A percentile compares a stretch with the other conserved stretches of the same genome.
These are phyloP conservation scores for Lineus longissimus DNA, from an alignment of 1,140 invertebrate genomes.

Conservation along the genomic window DNA sequence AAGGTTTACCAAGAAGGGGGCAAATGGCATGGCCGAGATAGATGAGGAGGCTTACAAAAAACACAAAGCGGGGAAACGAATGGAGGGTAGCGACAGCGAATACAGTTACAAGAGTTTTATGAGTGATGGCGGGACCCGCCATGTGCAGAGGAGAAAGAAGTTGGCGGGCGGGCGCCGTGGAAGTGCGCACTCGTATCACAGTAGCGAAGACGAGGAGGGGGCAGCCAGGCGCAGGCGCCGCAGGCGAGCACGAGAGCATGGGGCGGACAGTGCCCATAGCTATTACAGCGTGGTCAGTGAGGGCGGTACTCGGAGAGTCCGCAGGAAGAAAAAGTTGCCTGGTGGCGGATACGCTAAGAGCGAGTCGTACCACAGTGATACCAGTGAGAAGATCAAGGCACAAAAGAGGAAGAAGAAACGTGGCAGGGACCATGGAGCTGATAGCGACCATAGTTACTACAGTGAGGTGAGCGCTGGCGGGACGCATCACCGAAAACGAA, in stretches of 20 bases:
- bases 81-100: constrained; percentile 44
- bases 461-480: constrained; percentile 47
- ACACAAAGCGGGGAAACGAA: constrained; percentile 35
- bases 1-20: constrained; percentile 22
- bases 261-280: constrained; percentile 43
- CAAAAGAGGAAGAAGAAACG: constrained; percentile 27
- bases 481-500: constrained; percentile 41
- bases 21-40: neutral
- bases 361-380: constrained; percentile 48
- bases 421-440: constrained; percentile 14
- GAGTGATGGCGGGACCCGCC: constrained; percentile 47
- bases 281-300: constrained; percentile 43
- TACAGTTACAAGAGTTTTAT: constrained; percentile 45
- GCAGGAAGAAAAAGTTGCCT: constrained; percentile 31
- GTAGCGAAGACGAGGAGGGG: constrained; percentile 40
- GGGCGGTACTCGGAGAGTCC: constrained; percentile 47
- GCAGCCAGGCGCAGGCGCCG: constrained; percentile 36
- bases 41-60: constrained; percentile 6
- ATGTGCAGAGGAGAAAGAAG: constrained; percentile 38
- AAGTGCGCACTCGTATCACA: constrained; percentile 46
- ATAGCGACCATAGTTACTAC: constrained; percentile 45
- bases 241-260: constrained; percentile 37
- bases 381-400: constrained; percentile 34
- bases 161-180: constrained; percentile 45
- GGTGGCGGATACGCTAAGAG: constrained; percentile 47